These are phyloP conservation scores for Acanthococcus lagerstroemiae DNA, from an alignment of 2,888 invertebrate species.

Conservation along the genomic window DNA sequence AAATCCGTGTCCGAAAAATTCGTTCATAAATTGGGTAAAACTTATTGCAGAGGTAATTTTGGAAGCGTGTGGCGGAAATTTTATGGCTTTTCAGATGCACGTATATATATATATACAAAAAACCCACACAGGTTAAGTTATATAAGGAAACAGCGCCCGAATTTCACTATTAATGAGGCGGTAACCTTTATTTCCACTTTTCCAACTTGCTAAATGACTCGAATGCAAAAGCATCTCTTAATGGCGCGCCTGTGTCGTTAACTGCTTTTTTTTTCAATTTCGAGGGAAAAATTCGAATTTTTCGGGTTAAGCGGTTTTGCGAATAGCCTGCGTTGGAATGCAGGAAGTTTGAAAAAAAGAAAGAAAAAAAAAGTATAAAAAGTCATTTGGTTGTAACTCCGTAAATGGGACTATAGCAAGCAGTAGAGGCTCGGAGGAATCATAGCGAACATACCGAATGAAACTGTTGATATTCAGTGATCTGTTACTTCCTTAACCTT, in stretches of 20 bases:
- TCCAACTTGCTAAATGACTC: conserved; percentile 21
- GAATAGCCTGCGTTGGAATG: too few relatives aligned
- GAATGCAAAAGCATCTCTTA: conserved; percentile 25
- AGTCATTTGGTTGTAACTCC: too few relatives aligned
- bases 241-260: conserved; percentile 16
- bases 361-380: too few relatives aligned
- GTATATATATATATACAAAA: too few relatives aligned
- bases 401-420: too few relatives aligned
- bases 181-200: conserved; percentile 27
- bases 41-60: conserved; percentile 14
- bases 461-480: too few relatives aligned
- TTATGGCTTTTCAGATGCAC: conserved; percentile 21
- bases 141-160: conserved; percentile 12
- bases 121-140: conserved; percentile 9
- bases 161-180: conserved; percentile 20
- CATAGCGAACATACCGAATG: too few relatives aligned
- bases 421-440: too few relatives aligned
- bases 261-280: conserved; percentile 3
- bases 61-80: conserved; percentile 15
- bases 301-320: background rate
- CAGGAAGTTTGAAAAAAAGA: too few relatives aligned
- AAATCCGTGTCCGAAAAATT: conserved; percentile 10
- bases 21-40: conserved; percentile 22
- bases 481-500: too few relatives aligned
- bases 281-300: background rate